Base-by-base conservation (phyloP, 2,113 vertebrate species). In the Corythaeola cristata region DNA sequence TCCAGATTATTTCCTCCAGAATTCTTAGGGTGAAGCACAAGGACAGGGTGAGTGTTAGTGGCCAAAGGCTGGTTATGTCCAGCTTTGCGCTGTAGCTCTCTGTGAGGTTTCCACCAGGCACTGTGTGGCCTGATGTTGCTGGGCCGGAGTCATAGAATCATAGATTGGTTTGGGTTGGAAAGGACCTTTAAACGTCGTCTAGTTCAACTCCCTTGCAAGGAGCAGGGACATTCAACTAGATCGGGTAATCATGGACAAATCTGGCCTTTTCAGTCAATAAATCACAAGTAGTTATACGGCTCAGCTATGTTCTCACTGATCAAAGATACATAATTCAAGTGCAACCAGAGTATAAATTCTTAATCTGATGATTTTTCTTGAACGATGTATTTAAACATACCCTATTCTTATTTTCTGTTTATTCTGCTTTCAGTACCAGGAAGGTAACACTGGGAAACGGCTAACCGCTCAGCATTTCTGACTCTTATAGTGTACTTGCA, bases 61-160 rank as follows among this genome's bases (percentile, higher is more conserved):
- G 14, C 41, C 74, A 79, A 72, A 64, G 24, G 24, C 56, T 68
- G 32, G 15, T 67, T 37, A 13, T 1, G 1, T 17, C 21, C 60
- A 59, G 32, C 74, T 85, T 71, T 80, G 23, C 35, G 64, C 53
- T 33, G 17, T 6, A 67, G 35, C 52, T 63, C 35, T 15, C 2
- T 69, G 44, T 52, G 74, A 63, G n/a, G 30, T 73, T 94, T 83
- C 67, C 35, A 26, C 9, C 3, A 1, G 24, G 22, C 5, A 18
- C 20, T 7, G 44, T 1, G 0, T 12, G 8, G 12, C 26, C 56
- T 55, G 35, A 30, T 2, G 0, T 60, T 1, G 0, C 37, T 49
- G 20, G 33, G 20, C 18, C 30, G 0, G 6, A 75, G 47, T 59
- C 53, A 39, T 12, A 45, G 44, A 60, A 39, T 12, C 37, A 45